phyloP scores from a whole-genome alignment of 2,888 invertebrate genomes.

The Eupsilia transversa region DNA sequence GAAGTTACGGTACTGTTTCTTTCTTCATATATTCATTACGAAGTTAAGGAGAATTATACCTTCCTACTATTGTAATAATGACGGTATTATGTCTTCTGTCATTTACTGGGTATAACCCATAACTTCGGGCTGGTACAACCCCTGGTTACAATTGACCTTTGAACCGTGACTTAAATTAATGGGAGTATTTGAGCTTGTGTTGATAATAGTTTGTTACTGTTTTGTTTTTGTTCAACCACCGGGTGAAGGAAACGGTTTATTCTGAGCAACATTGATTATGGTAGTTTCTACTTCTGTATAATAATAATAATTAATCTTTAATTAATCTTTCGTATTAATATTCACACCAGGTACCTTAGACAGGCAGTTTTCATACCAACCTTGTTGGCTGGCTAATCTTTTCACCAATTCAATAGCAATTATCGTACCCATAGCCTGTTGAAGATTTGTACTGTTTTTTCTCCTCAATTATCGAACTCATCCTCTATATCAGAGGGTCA shows the following conservation, averaged over 20 bases:
- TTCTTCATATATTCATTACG: constrained; percentile 12
- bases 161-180: constrained; percentile 30
- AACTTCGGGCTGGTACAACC: constrained; percentile 23
- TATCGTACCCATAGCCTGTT: neutral
- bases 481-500: no score
- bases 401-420: no score
- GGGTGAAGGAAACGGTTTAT: neutral
- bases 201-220: constrained; percentile 21
- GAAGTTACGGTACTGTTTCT: constrained; percentile 34
- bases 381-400: neutral
- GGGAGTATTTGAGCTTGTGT: constrained; percentile 3
- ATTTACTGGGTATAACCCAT: constrained; percentile 19
- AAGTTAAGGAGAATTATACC: constrained; percentile 5
- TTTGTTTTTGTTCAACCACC: constrained; percentile 30
- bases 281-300: no score
- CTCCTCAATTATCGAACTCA: neutral
- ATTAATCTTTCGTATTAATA: neutral
- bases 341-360: neutral
- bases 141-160: constrained; percentile 22
- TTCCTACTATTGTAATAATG: constrained; percentile 8
- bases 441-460: neutral
- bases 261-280: neutral
- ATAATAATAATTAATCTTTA: neutral
- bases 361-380: neutral
- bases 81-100: constrained; percentile 20